phyloP scores from a whole-genome alignment of 2,888 invertebrate genomes.

The Drosophila paranaensis region DNA sequence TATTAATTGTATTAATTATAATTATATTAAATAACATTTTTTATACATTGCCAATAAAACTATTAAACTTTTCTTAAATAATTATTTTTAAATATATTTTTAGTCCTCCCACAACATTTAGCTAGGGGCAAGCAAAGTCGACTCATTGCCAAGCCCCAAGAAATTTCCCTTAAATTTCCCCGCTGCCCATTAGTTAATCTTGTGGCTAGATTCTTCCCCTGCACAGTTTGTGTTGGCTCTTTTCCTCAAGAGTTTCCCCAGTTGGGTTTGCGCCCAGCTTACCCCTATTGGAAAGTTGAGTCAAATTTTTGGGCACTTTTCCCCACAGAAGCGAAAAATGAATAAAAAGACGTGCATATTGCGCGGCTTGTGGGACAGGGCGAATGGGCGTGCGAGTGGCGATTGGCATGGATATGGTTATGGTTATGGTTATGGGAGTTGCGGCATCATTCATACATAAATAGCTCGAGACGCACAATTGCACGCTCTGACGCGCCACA shows the following conservation, averaged over 20 bases:
- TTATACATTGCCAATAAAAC: too few relatives aligned
- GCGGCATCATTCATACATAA: conserved; percentile 60
- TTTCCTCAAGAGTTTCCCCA: conserved; percentile 31
- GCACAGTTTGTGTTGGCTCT: not conserved
- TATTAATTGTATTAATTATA: not conserved
- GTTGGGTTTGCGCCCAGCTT: not conserved
- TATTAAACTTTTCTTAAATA: too few relatives aligned
- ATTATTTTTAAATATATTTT: not conserved
- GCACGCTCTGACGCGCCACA: conserved; percentile 47
- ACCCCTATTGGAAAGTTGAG: conserved; percentile 45
- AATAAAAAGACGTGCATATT: conserved; percentile 1
- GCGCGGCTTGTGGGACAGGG: conserved; percentile 6
- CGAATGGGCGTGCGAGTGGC: not conserved
- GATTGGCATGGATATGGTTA: not conserved
- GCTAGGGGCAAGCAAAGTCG: not conserved
- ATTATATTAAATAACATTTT: too few relatives aligned
- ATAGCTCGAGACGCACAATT: conserved; percentile 38
- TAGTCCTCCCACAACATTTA: not conserved
- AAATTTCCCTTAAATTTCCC: conserved; percentile 6
- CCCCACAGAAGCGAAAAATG: not conserved
- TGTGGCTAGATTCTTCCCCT: conserved; percentile 16
- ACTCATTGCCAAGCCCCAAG: not conserved
- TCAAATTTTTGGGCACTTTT: not conserved
- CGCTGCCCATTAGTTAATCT: not conserved
- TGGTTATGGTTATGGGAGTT: not conserved